Conservation (phyloP, 2,113 vertebrate genomes). For the Harpagus bidentatus region DNA sequence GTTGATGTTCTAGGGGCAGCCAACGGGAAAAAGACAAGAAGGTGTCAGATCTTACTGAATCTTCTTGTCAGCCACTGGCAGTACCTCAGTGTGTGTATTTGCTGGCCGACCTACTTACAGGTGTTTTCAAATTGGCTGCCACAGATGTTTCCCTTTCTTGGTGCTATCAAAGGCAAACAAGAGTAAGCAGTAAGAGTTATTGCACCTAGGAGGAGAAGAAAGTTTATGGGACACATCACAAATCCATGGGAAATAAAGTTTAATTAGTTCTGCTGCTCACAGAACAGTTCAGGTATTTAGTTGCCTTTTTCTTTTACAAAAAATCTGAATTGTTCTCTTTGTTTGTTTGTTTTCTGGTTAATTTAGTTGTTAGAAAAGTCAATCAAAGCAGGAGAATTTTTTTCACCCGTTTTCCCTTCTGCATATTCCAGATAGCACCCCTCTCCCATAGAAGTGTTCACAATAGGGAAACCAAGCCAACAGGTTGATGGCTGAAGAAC, state of each 20-base stretch:
- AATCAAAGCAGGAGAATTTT: neutral
- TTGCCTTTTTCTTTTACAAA: neutral
- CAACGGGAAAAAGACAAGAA: neutral
- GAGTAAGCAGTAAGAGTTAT: neutral
- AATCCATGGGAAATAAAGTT: neutral
- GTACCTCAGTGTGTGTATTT: neutral
- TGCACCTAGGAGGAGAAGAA: neutral
- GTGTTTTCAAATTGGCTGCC: neutral
- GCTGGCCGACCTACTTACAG: neutral
- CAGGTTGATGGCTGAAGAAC: neutral
- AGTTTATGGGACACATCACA: neutral
- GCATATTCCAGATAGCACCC: neutral
- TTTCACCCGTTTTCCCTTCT: fast-evolving
- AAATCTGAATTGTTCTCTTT: neutral
- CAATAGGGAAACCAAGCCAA: neutral
- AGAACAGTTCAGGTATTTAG: neutral
- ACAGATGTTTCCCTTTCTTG: neutral
- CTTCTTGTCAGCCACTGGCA: neutral
- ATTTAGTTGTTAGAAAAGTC: neutral
- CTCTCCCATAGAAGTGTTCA: neutral
- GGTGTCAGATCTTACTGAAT: neutral
- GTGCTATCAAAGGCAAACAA: neutral
- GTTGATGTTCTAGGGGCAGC: neutral
- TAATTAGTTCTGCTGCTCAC: neutral
- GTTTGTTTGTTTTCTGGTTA: neutral